phyloP scores from a whole-genome alignment of 2,113 vertebrate species.

The Acanthochromis polyacanthus region DNA sequence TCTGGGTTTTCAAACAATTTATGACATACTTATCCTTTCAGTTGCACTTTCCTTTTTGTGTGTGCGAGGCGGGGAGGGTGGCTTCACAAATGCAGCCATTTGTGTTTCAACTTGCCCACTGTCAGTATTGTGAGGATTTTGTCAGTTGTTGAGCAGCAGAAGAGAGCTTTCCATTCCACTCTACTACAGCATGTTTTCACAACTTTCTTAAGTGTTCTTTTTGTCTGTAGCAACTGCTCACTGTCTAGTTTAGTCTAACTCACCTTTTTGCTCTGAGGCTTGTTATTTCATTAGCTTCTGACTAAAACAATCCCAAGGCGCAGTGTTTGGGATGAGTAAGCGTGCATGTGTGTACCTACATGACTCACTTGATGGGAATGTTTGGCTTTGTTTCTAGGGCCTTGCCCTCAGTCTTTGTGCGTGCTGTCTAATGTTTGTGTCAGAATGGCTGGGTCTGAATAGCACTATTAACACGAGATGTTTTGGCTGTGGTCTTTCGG shows the following conservation, averaged over 20 bases:
- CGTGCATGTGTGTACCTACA: slow-evolving; percentile 62
- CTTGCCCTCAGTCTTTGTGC: slow-evolving; percentile 44
- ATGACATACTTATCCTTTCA: slow-evolving; percentile 14
- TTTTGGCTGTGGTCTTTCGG: slow-evolving; percentile 24
- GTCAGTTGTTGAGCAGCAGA: slow-evolving; percentile 34
- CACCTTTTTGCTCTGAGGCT: slow-evolving; percentile 36
- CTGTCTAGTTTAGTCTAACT: slow-evolving; percentile 12
- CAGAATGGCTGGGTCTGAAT: slow-evolving; percentile 8
- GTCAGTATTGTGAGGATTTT: slow-evolving; percentile 15
- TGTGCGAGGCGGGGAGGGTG: too few species aligned
- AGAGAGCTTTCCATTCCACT: slow-evolving; percentile 35
- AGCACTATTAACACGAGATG: slow-evolving; percentile 48
- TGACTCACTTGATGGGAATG: slow-evolving; percentile 77
- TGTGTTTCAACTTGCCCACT: slow-evolving; percentile 64
- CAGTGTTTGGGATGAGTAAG: slow-evolving; percentile 51
- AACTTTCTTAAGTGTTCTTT: neutral
- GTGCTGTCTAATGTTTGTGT: slow-evolving; percentile 36
- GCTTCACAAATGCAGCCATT: slow-evolving; percentile 46
- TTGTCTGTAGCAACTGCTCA: slow-evolving; percentile 2
- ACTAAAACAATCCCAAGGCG: slow-evolving; percentile 42
- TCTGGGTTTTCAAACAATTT: neutral
- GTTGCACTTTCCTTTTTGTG: slow-evolving; percentile 11
- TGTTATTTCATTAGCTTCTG: slow-evolving; percentile 23
- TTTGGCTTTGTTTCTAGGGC: slow-evolving; percentile 68
- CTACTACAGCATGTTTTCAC: slow-evolving; percentile 5